A percentile compares a stretch with the other conserved stretches of the same genome.
phyloP scores from a whole-genome alignment of 2,888 invertebrate species.

The Falcaria lacertinaria region DNA sequence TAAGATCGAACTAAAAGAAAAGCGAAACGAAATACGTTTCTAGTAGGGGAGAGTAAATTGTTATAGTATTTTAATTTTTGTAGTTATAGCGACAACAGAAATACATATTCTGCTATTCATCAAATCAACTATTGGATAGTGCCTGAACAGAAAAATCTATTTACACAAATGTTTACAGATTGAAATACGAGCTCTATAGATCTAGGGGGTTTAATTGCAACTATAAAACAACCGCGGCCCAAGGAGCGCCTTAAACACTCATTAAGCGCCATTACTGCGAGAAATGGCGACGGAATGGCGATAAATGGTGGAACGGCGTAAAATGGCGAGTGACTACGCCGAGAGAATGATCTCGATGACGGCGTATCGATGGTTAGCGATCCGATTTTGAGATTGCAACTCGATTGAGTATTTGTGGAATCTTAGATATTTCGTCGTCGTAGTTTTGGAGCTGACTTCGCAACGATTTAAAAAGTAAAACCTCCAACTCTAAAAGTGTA shows the following conservation, averaged over 20 bases:
- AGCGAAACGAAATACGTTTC: too few species aligned
- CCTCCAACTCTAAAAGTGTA: too few species aligned
- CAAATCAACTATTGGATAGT: not conserved
- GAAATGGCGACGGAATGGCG: conserved; percentile 46
- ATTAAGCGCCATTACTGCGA: conserved; percentile 63
- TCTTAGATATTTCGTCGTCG: not conserved
- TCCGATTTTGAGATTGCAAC: conserved; percentile 28
- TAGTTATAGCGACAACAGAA: too few species aligned
- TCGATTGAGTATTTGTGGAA: conserved; percentile 4
- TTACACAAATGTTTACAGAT: conserved; percentile 43
- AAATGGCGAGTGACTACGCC: conserved; percentile 24
- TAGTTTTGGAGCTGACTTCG: not conserved
- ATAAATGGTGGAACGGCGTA: conserved; percentile 49
- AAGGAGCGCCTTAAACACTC: conserved; percentile 63
- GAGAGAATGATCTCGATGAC: conserved; percentile 22
- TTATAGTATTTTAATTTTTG: too few species aligned
- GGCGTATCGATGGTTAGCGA: conserved; percentile 31
- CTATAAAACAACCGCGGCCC: conserved; percentile 69
- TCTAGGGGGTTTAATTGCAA: conserved; percentile 63
- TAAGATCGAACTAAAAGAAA: too few species aligned
- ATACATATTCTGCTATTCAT: too few species aligned
- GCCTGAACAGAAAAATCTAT: conserved; percentile 31
- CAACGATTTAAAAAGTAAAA: not conserved
- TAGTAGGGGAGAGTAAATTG: too few species aligned
- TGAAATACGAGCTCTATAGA: conserved; percentile 51